These are phyloP conservation scores for Drosophila ironensis DNA, from an alignment of 1,140 invertebrate genomes.

Conservation along the genomic window DNA sequence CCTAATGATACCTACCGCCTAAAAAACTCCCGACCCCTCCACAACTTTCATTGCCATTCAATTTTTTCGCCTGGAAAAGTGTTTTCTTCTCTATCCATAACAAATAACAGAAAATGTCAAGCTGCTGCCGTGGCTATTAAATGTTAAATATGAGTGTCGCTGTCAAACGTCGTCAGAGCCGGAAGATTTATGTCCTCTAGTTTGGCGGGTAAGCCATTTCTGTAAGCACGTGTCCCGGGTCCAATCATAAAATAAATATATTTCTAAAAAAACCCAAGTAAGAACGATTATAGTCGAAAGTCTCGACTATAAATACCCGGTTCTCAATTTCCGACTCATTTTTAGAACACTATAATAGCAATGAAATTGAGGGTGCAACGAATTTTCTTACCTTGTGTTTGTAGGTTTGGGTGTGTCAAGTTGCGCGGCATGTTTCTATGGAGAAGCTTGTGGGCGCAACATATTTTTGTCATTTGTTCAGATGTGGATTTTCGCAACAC, in stretches of 20 bases:
- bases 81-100: constrained; percentile 24
- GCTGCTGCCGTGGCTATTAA: constrained; percentile 43
- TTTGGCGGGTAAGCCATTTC: not conserved
- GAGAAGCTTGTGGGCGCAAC: no score
- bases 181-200: constrained; percentile 44
- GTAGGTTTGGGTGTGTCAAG: no score
- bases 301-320: no score
- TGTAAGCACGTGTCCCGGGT: constrained; percentile 13
- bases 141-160: constrained; percentile 54
- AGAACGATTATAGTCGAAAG: no score
- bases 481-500: no score
- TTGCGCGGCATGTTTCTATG: no score
- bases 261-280: not conserved
- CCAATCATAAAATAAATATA: constrained; percentile 18
- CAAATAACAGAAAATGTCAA: constrained; percentile 56
- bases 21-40: not conserved
- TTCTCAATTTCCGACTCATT: no score
- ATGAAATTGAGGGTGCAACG: no score
- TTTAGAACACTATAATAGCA: no score
- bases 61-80: constrained; percentile 1
- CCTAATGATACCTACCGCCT: no score
- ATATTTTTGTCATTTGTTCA: no score
- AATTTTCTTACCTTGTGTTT: no score
- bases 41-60: not conserved
- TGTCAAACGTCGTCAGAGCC: constrained; percentile 46